Conservation (phyloP, 2,113 vertebrate genomes). For the Micromys minutus region DNA sequence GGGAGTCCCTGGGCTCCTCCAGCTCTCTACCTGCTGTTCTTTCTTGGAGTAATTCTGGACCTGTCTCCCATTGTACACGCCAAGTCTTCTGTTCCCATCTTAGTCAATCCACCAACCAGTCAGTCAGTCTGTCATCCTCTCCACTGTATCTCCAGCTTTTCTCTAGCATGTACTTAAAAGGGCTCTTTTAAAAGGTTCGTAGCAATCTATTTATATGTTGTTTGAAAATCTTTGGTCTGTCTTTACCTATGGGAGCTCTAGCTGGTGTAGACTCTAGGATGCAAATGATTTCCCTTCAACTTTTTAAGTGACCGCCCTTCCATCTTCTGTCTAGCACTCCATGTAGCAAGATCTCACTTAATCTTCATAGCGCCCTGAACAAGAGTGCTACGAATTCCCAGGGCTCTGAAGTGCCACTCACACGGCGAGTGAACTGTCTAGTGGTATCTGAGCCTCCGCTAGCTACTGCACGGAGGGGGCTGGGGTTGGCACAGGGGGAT, state of each 20-base stretch:
- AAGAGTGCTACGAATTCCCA: neutral
- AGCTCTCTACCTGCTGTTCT: neutral
- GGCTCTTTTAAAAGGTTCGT: neutral
- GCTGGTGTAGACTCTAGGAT: conserved; percentile 33
- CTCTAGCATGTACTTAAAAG: neutral
- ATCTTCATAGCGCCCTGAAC: neutral
- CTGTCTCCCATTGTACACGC: neutral
- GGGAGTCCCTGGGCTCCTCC: neutral
- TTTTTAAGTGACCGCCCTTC: neutral
- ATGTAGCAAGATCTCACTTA: neutral
- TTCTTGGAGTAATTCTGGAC: neutral
- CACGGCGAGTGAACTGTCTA: neutral
- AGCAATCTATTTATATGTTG: neutral
- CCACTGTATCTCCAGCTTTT: neutral
- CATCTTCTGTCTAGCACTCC: neutral
- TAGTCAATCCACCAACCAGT: neutral
- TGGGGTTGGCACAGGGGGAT: neutral
- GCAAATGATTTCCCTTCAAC: neutral
- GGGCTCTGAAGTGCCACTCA: neutral
- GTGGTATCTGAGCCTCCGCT: fast-evolving
- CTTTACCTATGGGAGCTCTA: neutral
- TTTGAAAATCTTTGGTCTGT: conserved; percentile 3
- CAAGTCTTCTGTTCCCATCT: neutral
- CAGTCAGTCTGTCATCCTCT: neutral
- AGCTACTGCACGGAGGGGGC: fast-evolving